phyloP scores from a whole-genome alignment of 2,888 invertebrate species.

The Galerucella calmariensis region DNA sequence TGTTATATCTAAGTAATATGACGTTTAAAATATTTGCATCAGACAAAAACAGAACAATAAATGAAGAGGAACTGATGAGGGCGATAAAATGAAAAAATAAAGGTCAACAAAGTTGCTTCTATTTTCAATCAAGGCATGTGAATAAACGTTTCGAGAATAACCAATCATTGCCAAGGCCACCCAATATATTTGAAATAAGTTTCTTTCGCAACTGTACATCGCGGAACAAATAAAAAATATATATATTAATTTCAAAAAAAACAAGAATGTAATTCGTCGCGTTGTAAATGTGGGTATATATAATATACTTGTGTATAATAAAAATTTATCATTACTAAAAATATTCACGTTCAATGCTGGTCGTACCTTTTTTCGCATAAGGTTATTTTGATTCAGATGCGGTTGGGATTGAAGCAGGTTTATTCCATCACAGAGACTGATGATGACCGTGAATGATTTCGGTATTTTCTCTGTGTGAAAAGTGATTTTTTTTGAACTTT shows the following conservation, averaged over 20 bases:
- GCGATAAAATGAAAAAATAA: neutral
- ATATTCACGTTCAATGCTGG: conserved; percentile 36
- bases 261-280: neutral
- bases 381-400: conserved; percentile 12
- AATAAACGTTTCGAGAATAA: neutral
- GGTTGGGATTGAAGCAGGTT: neutral
- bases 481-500: conserved; percentile 1
- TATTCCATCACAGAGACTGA: neutral
- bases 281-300: conserved; percentile 4
- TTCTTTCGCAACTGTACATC: neutral
- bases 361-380: conserved; percentile 10
- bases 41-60: too few relatives aligned
- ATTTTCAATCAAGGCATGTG: neutral
- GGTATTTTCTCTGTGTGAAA: neutral
- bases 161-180: neutral
- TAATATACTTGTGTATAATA: neutral
- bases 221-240: neutral
- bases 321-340: conserved; percentile 24
- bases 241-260: neutral
- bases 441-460: conserved; percentile 4
- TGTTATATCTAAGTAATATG: too few relatives aligned
- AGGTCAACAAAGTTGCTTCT: neutral
- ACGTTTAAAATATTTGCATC: too few relatives aligned
- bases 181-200: neutral
- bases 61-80: too few relatives aligned